Percentiles rank a stretch among this genome's conserved stretches.
phyloP scores from a whole-genome alignment of 2,113 vertebrate genomes.

The Trogon melanurus region DNA sequence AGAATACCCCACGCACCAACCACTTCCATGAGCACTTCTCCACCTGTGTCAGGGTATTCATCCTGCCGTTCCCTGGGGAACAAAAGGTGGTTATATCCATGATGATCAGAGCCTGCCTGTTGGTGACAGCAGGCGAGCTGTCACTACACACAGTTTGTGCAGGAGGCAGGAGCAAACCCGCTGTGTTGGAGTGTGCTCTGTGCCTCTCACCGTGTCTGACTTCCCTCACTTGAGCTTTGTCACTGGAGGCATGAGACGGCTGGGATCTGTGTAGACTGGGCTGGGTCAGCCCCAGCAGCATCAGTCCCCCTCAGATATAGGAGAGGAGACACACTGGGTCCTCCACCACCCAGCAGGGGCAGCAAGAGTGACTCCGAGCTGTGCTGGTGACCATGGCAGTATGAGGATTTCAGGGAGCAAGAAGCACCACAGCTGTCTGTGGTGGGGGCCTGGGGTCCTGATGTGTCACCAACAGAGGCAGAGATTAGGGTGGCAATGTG shows the following conservation, averaged over 20 bases:
- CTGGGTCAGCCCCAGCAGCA: not conserved
- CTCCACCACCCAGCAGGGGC: not conserved
- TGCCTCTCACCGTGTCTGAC: not conserved
- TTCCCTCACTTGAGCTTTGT: accelerated
- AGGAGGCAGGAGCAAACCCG: not conserved
- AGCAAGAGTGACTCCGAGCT: not conserved
- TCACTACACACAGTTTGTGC: not conserved
- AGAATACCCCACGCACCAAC: not conserved
- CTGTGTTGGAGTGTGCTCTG: not conserved
- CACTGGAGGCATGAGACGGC: not conserved
- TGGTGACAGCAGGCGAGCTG: not conserved
- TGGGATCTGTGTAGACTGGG: not conserved
- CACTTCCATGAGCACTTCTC: not conserved
- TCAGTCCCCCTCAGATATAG: accelerated
- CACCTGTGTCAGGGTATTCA: not conserved
- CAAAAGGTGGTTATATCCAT: not conserved
- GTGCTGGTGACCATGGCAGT: not conserved
- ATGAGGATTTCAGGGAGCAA: not conserved
- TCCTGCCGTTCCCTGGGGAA: not conserved
- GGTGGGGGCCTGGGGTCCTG: accelerated
- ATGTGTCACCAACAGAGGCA: not conserved
- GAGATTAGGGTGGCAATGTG: not conserved
- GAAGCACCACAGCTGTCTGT: not conserved
- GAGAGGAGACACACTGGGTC: not conserved
- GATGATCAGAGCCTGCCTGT: not conserved